Evolutionary conservation across 2,888 invertebrate species (phyloP).

Genomic region (Cataglyphis cursor): DNA sequence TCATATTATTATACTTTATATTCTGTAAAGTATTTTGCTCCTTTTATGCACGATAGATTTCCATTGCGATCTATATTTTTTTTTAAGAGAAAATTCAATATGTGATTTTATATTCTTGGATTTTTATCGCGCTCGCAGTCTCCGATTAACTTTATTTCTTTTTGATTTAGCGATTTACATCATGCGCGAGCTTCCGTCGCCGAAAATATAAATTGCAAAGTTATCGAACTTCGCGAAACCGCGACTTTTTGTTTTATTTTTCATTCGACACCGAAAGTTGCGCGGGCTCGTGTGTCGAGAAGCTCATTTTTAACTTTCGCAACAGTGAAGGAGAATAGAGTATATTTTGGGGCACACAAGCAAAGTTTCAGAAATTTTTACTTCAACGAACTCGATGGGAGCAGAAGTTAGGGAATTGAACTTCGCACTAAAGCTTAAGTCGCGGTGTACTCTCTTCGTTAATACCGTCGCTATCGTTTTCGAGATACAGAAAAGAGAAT

Average conservation of each 20-base stretch:
- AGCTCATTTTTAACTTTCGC: slow-evolving; percentile 54
- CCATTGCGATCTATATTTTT: neutral
- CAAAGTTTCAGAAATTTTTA: slow-evolving; percentile 47
- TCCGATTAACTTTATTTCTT: slow-evolving; percentile 22
- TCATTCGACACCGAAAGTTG: slow-evolving; percentile 39
- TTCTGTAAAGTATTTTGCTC: neutral
- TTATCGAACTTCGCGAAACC: slow-evolving; percentile 42
- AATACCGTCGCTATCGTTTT: slow-evolving; percentile 33
- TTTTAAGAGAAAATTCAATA: neutral
- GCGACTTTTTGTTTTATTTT: slow-evolving; percentile 48
- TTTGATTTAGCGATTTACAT: neutral
- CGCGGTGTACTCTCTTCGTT: slow-evolving; percentile 22
- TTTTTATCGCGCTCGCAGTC: neutral
- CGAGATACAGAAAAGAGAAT: slow-evolving; percentile 8
- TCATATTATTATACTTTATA: neutral
- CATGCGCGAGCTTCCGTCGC: neutral
- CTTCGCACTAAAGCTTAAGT: slow-evolving; percentile 43
- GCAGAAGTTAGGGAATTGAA: slow-evolving; percentile 43
- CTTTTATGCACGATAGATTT: neutral
- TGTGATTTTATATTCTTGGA: neutral
- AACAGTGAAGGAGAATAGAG: slow-evolving; percentile 35
- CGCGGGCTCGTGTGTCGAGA: slow-evolving; percentile 3
- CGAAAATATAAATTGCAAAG: slow-evolving; percentile 49
- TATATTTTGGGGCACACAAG: slow-evolving; percentile 44
- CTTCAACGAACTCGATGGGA: slow-evolving; percentile 27